Evolutionary conservation across 2,797 vertebrate genomes (phyloP).

Genomic region (Falco columbarius): DNA sequence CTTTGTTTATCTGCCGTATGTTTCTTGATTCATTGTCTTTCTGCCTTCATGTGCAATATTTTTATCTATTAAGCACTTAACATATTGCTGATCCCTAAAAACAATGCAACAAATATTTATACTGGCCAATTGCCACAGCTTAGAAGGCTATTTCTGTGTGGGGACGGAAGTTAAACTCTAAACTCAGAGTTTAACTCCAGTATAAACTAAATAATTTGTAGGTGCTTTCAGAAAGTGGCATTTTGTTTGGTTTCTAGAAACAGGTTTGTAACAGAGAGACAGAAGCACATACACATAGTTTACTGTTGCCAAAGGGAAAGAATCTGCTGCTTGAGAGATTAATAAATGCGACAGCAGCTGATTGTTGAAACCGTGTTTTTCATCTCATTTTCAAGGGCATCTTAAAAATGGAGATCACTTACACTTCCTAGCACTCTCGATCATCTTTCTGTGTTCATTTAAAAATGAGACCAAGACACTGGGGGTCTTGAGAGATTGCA

Average conservation of each 20-base stretch:
- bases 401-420: slow-evolving; percentile 31
- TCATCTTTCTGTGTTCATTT: slow-evolving; percentile 42
- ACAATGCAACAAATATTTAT: not conserved
- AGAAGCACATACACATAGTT: not conserved
- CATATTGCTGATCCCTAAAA: not conserved
- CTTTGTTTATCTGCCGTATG: not conserved
- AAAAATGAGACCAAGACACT: slow-evolving; percentile 41
- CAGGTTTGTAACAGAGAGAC: not conserved
- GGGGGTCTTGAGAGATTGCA: slow-evolving; percentile 34
- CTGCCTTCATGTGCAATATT: not conserved
- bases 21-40: not conserved
- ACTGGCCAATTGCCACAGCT: not conserved
- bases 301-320: slow-evolving; percentile 24
- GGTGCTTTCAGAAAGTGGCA: not conserved
- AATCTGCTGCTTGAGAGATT: slow-evolving; percentile 43
- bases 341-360: slow-evolving; percentile 14
- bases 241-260: not conserved
- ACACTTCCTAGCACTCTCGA: not conserved
- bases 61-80: not conserved
- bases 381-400: slow-evolving; percentile 72
- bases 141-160: not conserved
- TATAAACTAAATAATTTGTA: not conserved
- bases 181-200: not conserved
- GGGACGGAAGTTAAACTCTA: not conserved
- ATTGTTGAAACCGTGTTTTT: slow-evolving; percentile 47